Conservation (phyloP, 2,113 vertebrate genomes). For the Lates calcarifer region DNA sequence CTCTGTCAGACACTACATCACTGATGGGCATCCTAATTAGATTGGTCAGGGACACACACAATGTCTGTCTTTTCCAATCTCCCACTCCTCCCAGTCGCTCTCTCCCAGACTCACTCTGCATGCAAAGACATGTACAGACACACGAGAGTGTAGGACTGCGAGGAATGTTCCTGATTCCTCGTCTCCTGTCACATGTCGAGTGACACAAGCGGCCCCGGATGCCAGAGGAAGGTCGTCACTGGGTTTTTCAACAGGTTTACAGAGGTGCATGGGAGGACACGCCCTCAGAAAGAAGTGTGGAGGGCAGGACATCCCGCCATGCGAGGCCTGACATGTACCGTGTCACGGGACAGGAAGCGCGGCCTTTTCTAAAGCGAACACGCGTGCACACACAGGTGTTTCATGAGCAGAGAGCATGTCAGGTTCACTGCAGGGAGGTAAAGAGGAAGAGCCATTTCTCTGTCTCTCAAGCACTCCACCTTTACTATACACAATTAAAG, state of each 20-base stretch:
- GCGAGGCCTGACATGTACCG: conserved; percentile 25
- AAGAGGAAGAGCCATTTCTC: conserved; percentile 47
- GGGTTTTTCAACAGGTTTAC: conserved; percentile 57
- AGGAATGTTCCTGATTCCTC: conserved; percentile 63
- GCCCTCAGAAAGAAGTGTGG: conserved; percentile 52
- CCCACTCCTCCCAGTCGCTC: neutral
- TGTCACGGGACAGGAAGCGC: conserved; percentile 59
- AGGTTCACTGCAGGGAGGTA: neutral
- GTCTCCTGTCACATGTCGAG: conserved; percentile 61
- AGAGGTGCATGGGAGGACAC: conserved; percentile 34
- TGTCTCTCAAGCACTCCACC: neutral
- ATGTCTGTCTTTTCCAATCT: conserved; percentile 43
- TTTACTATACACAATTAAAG: conserved; percentile 33
- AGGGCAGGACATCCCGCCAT: conserved; percentile 2
- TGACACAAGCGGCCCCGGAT: conserved; percentile 49
- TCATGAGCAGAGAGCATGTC: neutral
- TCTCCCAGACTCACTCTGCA: conserved; percentile 33
- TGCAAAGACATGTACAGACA: conserved; percentile 47
- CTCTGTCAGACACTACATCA: conserved; percentile 43
- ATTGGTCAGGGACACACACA: conserved; percentile 45
- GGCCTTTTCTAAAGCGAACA: conserved; percentile 42
- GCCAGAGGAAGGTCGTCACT: conserved; percentile 46
- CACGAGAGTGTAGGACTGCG: conserved; percentile 30
- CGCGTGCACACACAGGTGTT: neutral
- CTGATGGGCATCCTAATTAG: conserved; percentile 62